Evolutionary conservation across 2,888 invertebrate species (phyloP), one percentile per base, ranked within the genome.

Genomic region (Sceliomorpha sp.): DNA sequence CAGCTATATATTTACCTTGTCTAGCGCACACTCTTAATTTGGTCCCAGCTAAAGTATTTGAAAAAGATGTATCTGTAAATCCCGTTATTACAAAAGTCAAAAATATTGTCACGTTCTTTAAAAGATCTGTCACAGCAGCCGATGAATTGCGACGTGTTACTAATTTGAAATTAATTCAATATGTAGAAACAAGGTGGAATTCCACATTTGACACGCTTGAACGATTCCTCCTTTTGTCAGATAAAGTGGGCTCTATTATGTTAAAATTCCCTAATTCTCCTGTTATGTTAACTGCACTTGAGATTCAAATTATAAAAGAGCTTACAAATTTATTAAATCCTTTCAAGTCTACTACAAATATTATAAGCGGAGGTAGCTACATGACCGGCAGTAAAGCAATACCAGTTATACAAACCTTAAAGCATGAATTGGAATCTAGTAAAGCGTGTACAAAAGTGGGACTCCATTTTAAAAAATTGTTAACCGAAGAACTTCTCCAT

Each of bases 301-400:
- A 77, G 15, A 48, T 76, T 45, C 39, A 34, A 36, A 44, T 75
- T 13, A 17, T 74, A 7, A 72, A 68, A 68, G 75, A 80, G 31
- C 15, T 79, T 8, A 36, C 51, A 3, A 8, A 47, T 32, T 58
- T 79, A 27, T 62, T 82, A 15, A 31, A 70, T 37, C 77, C 75
- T 4, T 77, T 82, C 37, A 72, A 75, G 62, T 39, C 64, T 2
- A 73, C 75, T n/a, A 79, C 79, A 4, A 70, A 70, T 39, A 42
- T 60, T 5, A 36, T 79, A 8, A 72, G 75, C 63, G 79, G 80
- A 5, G 64, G 81, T 66, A 67, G 69, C 3, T 64, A 78, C 70
- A 32, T 60, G 37, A 64, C 74, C 48, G 53, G 70, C 50, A 62
- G 75, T 72, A 40, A 64, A 59, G 29, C 70, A 14, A 39, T 64